Percentiles rank a stretch among this genome's conserved stretches.
Evolutionary conservation across 1,140 invertebrate species (phyloP).

Genomic region (Ceratoteleas bidentatus): DNA sequence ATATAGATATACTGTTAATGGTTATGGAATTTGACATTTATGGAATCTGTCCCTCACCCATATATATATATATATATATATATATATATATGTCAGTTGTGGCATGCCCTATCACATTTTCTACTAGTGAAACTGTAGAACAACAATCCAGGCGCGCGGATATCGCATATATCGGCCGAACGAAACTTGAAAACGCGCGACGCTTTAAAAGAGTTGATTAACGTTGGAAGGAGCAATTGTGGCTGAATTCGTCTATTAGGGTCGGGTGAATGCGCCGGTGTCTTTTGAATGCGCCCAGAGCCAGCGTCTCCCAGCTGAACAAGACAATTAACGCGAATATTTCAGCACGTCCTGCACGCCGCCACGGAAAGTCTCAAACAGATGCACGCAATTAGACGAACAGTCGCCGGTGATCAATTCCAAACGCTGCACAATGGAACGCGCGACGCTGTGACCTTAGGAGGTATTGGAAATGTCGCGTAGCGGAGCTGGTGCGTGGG

Average conservation of each 20-base stretch:
- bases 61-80: no score
- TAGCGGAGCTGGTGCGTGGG: constrained; percentile 1
- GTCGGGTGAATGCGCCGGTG: constrained; percentile 19
- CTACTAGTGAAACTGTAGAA: no score
- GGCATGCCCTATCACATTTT: no score
- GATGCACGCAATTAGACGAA: constrained; percentile 64
- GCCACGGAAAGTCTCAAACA: constrained; percentile 47
- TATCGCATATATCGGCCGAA: no score
- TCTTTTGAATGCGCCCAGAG: constrained; percentile 29
- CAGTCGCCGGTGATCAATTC: constrained; percentile 56
- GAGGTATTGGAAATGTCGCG: constrained; percentile 17
- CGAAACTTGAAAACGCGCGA: no score
- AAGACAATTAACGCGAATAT: constrained; percentile 55
- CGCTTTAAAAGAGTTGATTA: constrained; percentile 29
- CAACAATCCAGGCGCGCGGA: no score
- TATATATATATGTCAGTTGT: no score
- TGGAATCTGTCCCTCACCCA: no score
- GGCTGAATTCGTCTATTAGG: constrained; percentile 32
- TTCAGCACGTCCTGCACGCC: constrained; percentile 40
- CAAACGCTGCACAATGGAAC: constrained; percentile 51
- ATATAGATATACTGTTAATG: no score
- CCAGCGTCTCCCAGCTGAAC: constrained; percentile 25
- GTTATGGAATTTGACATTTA: no score
- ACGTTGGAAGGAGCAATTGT: constrained; percentile 33
- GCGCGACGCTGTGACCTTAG: constrained; percentile 52